Evolutionary conservation across 2,113 vertebrate genomes (phyloP).

Genomic region (Myotis lucifugus): DNA sequence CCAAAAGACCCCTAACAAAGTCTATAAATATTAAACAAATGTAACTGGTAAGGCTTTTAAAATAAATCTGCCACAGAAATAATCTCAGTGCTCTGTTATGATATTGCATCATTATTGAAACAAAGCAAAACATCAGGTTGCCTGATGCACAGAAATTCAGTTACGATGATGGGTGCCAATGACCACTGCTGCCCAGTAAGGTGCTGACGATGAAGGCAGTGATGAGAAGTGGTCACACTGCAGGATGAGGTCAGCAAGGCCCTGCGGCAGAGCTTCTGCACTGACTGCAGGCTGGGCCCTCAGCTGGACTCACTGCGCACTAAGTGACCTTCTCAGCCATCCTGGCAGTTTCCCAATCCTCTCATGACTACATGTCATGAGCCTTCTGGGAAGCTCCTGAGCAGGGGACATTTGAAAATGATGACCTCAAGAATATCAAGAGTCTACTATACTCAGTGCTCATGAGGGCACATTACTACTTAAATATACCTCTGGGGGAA

Average conservation of each 20-base stretch:
- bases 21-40: not conserved
- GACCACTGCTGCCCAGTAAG: not conserved
- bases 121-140: not conserved
- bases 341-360: not conserved
- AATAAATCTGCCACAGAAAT: constrained; percentile 32
- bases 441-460: not conserved
- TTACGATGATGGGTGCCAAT: not conserved
- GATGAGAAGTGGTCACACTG: not conserved
- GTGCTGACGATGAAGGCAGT: not conserved
- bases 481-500: not conserved
- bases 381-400: not conserved
- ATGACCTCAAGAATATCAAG: not conserved
- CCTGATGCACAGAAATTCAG: not conserved
- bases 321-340: not conserved
- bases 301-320: no score
- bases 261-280: not conserved
- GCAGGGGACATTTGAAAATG: not conserved
- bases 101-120: not conserved
- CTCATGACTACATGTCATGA: not conserved
- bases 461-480: not conserved
- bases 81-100: not conserved
- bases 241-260: not conserved
- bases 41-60: not conserved
- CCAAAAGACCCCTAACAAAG: not conserved
- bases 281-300: not conserved